Conservation (phyloP, 2,113 vertebrate genomes). For the Elephas maximus region DNA sequence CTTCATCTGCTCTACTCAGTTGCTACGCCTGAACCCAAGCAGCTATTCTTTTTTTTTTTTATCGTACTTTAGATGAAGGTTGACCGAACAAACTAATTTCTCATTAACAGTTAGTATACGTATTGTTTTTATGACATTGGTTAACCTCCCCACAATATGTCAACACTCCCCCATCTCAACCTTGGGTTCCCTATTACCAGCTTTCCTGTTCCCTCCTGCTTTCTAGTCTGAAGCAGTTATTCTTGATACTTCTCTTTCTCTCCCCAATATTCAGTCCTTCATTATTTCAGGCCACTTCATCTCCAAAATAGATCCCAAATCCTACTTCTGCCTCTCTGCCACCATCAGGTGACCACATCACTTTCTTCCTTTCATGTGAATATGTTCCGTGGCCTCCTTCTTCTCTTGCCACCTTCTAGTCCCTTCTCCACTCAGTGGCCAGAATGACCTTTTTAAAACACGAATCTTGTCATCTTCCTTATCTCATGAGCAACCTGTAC, state of each 20-base stretch:
- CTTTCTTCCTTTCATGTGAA: background rate
- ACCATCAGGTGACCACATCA: background rate
- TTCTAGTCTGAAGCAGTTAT: no score
- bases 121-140: no score
- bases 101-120: no score
- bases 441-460: conserved; percentile 62
- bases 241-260: background rate
- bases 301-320: background rate
- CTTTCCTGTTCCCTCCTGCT: no score
- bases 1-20: background rate
- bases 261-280: background rate
- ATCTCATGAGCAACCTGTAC: no score
- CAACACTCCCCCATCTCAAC: no score
- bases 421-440: conserved; percentile 38
- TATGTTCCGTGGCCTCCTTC: background rate
- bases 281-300: background rate
- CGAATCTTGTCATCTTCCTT: background rate
- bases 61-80: no score
- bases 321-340: background rate
- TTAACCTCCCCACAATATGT: no score
- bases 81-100: no score
- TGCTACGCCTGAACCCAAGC: background rate
- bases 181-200: no score
- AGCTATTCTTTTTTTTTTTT: background rate
- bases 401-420: background rate